These are phyloP conservation scores for Neuroscelio doddi DNA, from an alignment of 2,888 invertebrate species.

Conservation along the genomic window DNA sequence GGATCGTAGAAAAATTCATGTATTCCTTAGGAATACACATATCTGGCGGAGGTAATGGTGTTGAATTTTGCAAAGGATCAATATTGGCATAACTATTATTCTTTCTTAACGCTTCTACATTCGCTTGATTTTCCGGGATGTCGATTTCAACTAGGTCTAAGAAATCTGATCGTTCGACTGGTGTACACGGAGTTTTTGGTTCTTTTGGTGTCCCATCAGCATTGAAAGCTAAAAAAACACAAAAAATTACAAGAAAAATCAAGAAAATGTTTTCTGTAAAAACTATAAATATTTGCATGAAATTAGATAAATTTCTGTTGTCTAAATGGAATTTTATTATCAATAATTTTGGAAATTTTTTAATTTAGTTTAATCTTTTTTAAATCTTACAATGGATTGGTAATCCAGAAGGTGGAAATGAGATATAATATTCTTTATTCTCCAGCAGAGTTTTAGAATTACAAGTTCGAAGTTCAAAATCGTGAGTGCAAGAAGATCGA, in stretches of 20 bases:
- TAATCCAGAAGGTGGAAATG: slow-evolving; percentile 74
- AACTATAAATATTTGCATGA: slow-evolving; percentile 1
- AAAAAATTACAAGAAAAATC: too few relatives aligned
- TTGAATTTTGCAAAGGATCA: slow-evolving; percentile 43
- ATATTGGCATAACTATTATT: slow-evolving; percentile 53
- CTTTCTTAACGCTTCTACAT: slow-evolving; percentile 22
- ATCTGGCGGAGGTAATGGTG: slow-evolving; percentile 57
- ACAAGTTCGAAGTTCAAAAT: slow-evolving; percentile 57
- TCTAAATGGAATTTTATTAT: not conserved
- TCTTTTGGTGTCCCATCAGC: slow-evolving; percentile 55
- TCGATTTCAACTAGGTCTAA: slow-evolving; percentile 50
- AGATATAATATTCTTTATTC: slow-evolving; percentile 73
- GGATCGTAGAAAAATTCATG: slow-evolving; percentile 50
- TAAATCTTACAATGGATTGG: slow-evolving; percentile 72
- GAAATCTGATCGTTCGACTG: slow-evolving; percentile 53
- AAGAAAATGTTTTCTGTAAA: not conserved
- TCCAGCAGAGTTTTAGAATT: slow-evolving; percentile 63
- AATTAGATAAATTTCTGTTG: not conserved
- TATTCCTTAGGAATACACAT: slow-evolving; percentile 64
- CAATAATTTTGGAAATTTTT: not conserved
- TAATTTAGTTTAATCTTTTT: not conserved
- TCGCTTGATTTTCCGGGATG: slow-evolving; percentile 35
- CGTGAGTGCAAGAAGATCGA: slow-evolving; percentile 51
- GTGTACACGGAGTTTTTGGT: slow-evolving; percentile 62
- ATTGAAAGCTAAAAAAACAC: slow-evolving; percentile 67